These are phyloP conservation scores for Pseudocheirus occidentalis DNA, from an alignment of 2,797 vertebrate genomes.

Conservation along the genomic window DNA sequence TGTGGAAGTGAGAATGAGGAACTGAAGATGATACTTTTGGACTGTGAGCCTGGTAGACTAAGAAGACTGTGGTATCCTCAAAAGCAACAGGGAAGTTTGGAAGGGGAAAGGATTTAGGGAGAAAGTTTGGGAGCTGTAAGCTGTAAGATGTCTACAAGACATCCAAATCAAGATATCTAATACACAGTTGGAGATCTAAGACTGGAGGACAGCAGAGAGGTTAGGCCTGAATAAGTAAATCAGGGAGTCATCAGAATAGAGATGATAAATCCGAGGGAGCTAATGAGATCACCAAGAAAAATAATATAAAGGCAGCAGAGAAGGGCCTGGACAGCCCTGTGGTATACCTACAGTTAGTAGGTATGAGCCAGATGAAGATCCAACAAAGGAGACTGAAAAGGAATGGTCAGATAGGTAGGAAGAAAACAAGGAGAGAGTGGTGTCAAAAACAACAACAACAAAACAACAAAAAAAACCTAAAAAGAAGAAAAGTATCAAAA, in stretches of 20 bases:
- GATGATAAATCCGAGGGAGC: not conserved
- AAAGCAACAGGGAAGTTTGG: not conserved
- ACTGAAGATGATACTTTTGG: not conserved
- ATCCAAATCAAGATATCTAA: not conserved
- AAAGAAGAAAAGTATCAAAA: not conserved
- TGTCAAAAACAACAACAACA: not conserved
- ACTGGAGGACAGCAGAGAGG: not conserved
- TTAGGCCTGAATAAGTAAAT: not conserved
- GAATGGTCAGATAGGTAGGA: not conserved
- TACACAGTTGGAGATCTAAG: not conserved
- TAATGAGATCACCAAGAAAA: not conserved
- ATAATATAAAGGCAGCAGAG: not conserved
- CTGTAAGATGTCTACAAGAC: not conserved
- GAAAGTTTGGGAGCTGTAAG: not conserved
- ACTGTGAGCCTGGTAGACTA: not conserved
- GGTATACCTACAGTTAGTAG: not conserved
- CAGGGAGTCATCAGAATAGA: not conserved
- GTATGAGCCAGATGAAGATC: not conserved
- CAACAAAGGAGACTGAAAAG: not conserved
- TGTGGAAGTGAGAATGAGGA: not conserved
- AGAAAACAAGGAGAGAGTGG: not conserved
- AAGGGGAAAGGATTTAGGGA: not conserved
- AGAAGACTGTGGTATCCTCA: not conserved
- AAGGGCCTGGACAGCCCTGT: not conserved
- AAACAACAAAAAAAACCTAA: not conserved